phyloP scores from a whole-genome alignment of 1,140 invertebrate genomes.

The Drosophila lacertosa region DNA sequence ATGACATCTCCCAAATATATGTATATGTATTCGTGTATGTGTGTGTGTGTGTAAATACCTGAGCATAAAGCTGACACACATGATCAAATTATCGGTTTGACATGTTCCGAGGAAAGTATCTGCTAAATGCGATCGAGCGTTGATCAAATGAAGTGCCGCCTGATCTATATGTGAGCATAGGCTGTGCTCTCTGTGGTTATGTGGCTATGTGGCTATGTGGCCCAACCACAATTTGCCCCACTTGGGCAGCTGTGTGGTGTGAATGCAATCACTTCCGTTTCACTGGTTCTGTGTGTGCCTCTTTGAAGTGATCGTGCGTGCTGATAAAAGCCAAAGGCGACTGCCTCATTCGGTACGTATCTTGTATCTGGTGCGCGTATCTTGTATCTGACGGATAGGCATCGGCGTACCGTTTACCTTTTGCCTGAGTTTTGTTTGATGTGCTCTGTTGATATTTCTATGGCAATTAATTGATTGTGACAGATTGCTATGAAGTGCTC shows the following conservation, averaged over 20 bases:
- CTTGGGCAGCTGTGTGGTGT: constrained; percentile 56
- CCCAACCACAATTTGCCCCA: constrained; percentile 46
- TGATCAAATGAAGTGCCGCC: constrained; percentile 63
- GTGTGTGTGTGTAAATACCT: constrained; percentile 45
- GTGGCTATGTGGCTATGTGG: background rate
- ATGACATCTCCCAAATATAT: constrained; percentile 50
- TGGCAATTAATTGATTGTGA: constrained; percentile 80
- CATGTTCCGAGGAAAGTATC: constrained; percentile 47
- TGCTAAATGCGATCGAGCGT: constrained; percentile 47
- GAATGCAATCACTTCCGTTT: constrained; percentile 80
- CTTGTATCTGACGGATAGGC: constrained; percentile 48
- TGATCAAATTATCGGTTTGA: constrained; percentile 71
- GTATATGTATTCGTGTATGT: constrained; percentile 21
- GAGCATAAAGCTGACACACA: constrained; percentile 44
- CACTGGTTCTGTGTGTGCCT: constrained; percentile 50
- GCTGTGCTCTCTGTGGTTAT: background rate
- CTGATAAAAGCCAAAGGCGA: constrained; percentile 68
- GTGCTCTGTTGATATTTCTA: constrained; percentile 65
- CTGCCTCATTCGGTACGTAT: constrained; percentile 32
- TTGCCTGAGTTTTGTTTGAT: constrained; percentile 53
- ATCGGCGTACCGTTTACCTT: constrained; percentile 37
- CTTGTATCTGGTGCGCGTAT: constrained; percentile 29
- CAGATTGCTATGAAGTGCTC: constrained; percentile 66
- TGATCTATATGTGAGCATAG: constrained; percentile 5
- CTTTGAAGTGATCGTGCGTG: constrained; percentile 80